Conservation (phyloP, 2,113 vertebrate species). For the Pan troglodytes region NHGRI_mPanTro3-v2.1_pri NC_072398.2:42700001-42700500, state of each 20-base stretch:
- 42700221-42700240: not conserved
- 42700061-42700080: conserved; percentile 6
- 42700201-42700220: not conserved
- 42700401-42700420: not conserved
- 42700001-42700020: too few relatives aligned
- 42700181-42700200: not conserved
- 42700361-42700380: not conserved
- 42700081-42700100: not conserved
- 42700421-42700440: not conserved
- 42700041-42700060: too few relatives aligned
- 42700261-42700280: not conserved
- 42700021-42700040: too few relatives aligned
- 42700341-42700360: not conserved
- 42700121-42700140: not conserved
- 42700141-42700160: not conserved
- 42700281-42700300: not conserved
- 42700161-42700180: not conserved
- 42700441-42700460: too few relatives aligned
- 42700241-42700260: not conserved
- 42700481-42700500: too few relatives aligned
- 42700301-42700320: not conserved
- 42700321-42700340: not conserved
- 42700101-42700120: not conserved
- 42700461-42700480: too few relatives aligned
- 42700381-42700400: not conserved